Base-by-base conservation (phyloP, 2,113 vertebrate genomes). In the Tapirus terrestris region DNA sequence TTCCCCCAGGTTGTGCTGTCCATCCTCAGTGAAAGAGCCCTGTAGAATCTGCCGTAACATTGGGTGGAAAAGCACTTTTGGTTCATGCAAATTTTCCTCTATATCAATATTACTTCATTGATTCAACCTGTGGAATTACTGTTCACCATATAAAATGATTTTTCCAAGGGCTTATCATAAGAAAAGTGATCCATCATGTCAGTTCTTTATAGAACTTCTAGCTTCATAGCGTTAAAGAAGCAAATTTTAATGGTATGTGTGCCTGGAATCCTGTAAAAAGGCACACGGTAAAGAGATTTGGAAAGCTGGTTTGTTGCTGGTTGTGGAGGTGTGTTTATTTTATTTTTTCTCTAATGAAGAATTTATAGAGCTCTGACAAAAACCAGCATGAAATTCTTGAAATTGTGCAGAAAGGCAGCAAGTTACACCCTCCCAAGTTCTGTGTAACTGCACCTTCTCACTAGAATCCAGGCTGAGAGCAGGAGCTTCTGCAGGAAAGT, bases 321-420 rank as follows among this genome's bases (percentile, higher is more conserved):
- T 72, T 86, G 73, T 81, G 56, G 86, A 79, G 82, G 27, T 83
- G 14, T 75, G 11, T 82, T 58, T 51, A 16, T 8, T 82, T 58
- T 51, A 16, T 8, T 8, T 89, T 65, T 65, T 1, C 60, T 77
- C 86, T 77, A 63, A 70, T 94, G 82, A 91, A 88, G 91, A 95
- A 82, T 83, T 92, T 90, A 80, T 65, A 87, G 91, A 56, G 53
- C 33, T 81, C 67, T 94, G 82, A 93, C 67, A 87, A 89, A 97
- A 94, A n/a, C 23, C 89, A 68, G 45, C 45, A 6, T 72, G 75
- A 72, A 63, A 65, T 96, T 97, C 75, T 80, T 85, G 87, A 89
- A 85, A 95, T 72, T 91, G 77, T 94, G 17, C 72, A 87, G 82
- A 95, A 87, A 86, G 89, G 67, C 67, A 88, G 75, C 14, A 17